A percentile compares a stretch with the other conserved stretches of the same genome.
phyloP scores from a whole-genome alignment of 2,888 invertebrate genomes.

The Drosophila diplacantha region DNA sequence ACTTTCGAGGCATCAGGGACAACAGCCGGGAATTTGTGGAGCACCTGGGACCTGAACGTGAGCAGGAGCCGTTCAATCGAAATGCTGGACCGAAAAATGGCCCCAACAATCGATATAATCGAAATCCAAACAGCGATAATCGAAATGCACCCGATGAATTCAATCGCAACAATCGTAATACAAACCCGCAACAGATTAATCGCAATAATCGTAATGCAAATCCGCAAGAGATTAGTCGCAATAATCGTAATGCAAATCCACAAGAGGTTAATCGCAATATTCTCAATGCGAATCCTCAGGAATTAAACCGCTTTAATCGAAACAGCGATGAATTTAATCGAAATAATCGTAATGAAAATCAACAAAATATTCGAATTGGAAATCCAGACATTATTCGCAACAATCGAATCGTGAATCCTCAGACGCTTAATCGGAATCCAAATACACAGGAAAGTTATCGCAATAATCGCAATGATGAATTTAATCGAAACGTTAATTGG shows the following conservation, averaged over 20 bases:
- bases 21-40: slow-evolving; percentile 11
- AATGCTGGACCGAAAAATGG: background rate
- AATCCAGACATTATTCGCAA: background rate
- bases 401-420: background rate
- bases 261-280: slow-evolving; percentile 4
- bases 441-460: background rate
- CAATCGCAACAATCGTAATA: background rate
- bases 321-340: too few relatives aligned
- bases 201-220: slow-evolving; percentile 6
- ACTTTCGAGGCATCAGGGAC: slow-evolving; percentile 7
- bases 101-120: background rate
- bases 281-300: background rate
- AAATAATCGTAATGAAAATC: slow-evolving; percentile 3
- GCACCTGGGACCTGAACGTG: background rate
- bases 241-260: background rate
- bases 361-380: background rate
- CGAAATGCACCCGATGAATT: background rate
- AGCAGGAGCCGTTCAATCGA: background rate
- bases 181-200: background rate
- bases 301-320: too few relatives aligned
- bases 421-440: background rate
- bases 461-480: slow-evolving; percentile 7
- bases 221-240: background rate
- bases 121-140: background rate
- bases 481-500: background rate